Base-by-base conservation (phyloP, 2,797 vertebrate species). In the Epinephelus malabaricus region DNA sequence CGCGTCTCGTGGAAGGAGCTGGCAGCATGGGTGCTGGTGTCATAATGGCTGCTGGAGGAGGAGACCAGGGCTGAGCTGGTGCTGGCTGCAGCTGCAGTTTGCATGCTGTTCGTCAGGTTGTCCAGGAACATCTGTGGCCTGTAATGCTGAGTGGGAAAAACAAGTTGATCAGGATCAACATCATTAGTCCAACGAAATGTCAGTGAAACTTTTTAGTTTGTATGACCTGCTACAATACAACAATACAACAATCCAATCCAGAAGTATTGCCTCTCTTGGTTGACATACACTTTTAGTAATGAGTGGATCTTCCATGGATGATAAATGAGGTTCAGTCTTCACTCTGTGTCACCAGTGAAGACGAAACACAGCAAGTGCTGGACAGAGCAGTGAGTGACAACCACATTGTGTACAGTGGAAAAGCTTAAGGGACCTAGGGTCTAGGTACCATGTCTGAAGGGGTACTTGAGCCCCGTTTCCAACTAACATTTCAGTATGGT, bases 51-150 rank as follows among this genome's bases (percentile, higher is more conserved):
- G 93, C 95, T 96, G 86, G 96, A 92, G 19, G 96, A 97, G 43
- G 97, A 96, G 86, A 98, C 95, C 89, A 96, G 93, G 76, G 94
- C 92, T 17, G 95, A 94, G 90, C 96, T 96, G 67, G 95, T 95
- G 92, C 94, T 96, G 93, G 95, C 96, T 81, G 96, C 94, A 70
- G 95, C 95, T 82, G 95, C 94, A 88, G 90, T 93, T 62, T 95
- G 96, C 90, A 98, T 95, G 89, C 96, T 96, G 93, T 96, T 96
- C 78, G 95, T 95, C 90, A 98, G 96, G 96, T 94, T 98, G 93
- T 98, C 97, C 95, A 98, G 95, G 95, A 98, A 99, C 96, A 98
- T 97, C 94, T 97, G 97, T 72, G 97, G 94, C 92, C 97, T 96
- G 96, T 98, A 99, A 96, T 98, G 97, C 96, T 99, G 95, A 15